Evolutionary conservation across 2,797 vertebrate species (phyloP).

Genomic region (Rallus crepitans): DNA sequence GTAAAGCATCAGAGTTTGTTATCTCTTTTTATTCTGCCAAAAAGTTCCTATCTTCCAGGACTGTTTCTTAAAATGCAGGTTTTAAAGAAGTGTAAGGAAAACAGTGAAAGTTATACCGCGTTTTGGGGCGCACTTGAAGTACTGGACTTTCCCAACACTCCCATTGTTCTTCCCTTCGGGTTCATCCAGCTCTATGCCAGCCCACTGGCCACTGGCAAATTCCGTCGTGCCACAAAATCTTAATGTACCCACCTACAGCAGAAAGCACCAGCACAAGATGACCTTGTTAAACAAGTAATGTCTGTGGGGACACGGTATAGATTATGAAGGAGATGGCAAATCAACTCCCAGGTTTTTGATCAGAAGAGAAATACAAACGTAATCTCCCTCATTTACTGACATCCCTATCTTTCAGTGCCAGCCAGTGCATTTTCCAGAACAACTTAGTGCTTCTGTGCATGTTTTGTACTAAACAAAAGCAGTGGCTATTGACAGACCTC

Average conservation of each 20-base stretch:
- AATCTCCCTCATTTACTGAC: background rate
- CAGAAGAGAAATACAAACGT: background rate
- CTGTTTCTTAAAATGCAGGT: background rate
- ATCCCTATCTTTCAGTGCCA: background rate
- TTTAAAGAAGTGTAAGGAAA: background rate
- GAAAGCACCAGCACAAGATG: background rate
- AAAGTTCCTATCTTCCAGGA: accelerated
- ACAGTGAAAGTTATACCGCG: constrained; percentile 78
- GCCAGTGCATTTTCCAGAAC: background rate
- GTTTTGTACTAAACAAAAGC: background rate
- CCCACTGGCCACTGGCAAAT: constrained; percentile 96
- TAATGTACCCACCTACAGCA: constrained; percentile 88
- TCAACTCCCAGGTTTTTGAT: background rate
- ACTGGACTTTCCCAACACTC: constrained; percentile 92
- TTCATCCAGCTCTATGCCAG: constrained; percentile 93
- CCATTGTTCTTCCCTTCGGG: constrained; percentile 96
- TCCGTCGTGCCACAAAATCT: constrained; percentile 94
- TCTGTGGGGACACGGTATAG: accelerated
- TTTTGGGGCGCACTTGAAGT: constrained; percentile 91
- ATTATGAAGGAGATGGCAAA: background rate
- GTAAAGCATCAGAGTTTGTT: background rate
- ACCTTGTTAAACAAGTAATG: background rate
- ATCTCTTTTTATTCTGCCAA: background rate
- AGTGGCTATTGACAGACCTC: background rate
- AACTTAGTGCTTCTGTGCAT: background rate